Conservation (phyloP, 2,797 vertebrate genomes). For the Notolepis coatsorum region DNA sequence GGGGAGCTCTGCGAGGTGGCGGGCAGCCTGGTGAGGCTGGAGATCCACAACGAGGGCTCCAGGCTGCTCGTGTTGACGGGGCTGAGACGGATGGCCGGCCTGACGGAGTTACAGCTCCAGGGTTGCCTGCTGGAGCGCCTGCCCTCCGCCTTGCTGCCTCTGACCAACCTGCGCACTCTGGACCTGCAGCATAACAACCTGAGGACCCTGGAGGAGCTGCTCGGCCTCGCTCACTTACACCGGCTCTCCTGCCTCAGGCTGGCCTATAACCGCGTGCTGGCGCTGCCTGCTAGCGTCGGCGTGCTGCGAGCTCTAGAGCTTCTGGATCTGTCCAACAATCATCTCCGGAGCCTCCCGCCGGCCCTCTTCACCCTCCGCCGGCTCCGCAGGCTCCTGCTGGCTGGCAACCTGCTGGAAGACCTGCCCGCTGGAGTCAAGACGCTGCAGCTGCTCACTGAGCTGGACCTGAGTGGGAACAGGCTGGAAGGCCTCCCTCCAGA, state of each 20-base stretch:
- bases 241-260: constrained; percentile 78
- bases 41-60: constrained; percentile 80
- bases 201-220: constrained; percentile 80
- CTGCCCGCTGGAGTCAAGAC: constrained; percentile 75
- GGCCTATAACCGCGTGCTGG: constrained; percentile 75
- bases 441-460: constrained; percentile 70
- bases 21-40: constrained; percentile 70
- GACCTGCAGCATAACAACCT: constrained; percentile 80
- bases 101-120: constrained; percentile 77
- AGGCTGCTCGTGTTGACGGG: constrained; percentile 75
- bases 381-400: constrained; percentile 80
- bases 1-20: constrained; percentile 78
- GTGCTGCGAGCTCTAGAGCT: constrained; percentile 77
- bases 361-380: constrained; percentile 78
- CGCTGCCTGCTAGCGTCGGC: constrained; percentile 71
- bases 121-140: constrained; percentile 82
- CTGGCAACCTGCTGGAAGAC: constrained; percentile 75
- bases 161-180: constrained; percentile 72
- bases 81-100: constrained; percentile 70
- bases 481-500: constrained; percentile 75
- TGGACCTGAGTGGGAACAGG: constrained; percentile 80
- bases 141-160: constrained; percentile 72
- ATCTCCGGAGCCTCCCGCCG: constrained; percentile 74
- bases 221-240: constrained; percentile 75
- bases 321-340: constrained; percentile 81